These are phyloP conservation scores for Condylura cristata DNA, from an alignment of 2,113 vertebrate genomes.

Conservation along the genomic window DNA sequence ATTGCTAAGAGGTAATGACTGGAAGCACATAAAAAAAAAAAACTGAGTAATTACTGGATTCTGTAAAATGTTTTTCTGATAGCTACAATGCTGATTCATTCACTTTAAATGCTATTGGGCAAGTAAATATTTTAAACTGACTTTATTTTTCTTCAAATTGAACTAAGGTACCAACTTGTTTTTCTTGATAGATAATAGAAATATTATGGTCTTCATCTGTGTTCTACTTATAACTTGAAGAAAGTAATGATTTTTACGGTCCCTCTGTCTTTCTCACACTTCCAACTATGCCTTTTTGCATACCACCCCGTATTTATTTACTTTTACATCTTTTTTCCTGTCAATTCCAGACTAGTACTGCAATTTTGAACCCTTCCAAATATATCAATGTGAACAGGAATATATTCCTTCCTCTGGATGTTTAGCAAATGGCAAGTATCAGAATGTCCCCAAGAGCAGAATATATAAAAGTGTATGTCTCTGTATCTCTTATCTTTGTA, in stretches of 20 bases:
- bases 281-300: neutral
- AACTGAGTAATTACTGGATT: neutral
- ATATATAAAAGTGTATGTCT: neutral
- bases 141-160: constrained; percentile 9
- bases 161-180: neutral
- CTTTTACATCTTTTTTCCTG: neutral
- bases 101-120: neutral
- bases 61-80: neutral
- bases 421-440: neutral
- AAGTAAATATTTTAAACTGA: neutral
- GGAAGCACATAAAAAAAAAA: neutral
- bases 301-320: neutral
- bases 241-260: neutral
- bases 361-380: neutral
- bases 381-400: neutral
- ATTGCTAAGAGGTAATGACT: neutral
- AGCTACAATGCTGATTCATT: neutral
- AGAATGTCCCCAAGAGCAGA: neutral
- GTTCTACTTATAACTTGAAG: neutral
- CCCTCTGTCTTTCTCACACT: neutral
- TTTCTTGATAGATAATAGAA: neutral
- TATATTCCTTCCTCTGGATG: neutral
- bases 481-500: neutral
- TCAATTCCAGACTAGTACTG: neutral
- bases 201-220: neutral